A percentile compares a stretch with the other conserved stretches of the same genome.
phyloP scores from a whole-genome alignment of 2,888 invertebrate species.

The Clepsis dumicolana region DNA sequence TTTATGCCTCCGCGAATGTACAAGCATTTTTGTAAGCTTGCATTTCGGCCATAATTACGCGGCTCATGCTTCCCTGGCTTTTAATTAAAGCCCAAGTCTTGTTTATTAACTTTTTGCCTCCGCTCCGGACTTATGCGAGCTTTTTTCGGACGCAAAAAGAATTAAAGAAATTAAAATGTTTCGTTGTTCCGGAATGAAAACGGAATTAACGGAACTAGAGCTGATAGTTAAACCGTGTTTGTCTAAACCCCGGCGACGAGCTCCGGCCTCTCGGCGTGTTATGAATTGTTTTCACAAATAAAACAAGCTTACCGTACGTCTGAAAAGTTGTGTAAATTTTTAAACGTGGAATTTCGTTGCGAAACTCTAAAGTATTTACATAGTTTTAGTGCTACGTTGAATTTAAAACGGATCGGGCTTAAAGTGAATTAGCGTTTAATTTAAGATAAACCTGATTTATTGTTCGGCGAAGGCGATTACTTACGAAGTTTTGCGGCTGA shows the following conservation, averaged over 20 bases:
- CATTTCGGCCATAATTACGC: conserved; percentile 43
- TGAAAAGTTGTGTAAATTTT: conserved; percentile 35
- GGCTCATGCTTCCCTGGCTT: conserved; percentile 43
- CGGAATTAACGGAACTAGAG: conserved; percentile 42
- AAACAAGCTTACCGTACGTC: conserved; percentile 12
- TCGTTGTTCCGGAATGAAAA: conserved; percentile 48
- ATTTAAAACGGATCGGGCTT: conserved; percentile 38
- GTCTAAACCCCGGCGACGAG: conserved; percentile 21
- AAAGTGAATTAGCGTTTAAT: conserved; percentile 42
- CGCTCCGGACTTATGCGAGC: conserved; percentile 40
- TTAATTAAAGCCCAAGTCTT: conserved; percentile 44
- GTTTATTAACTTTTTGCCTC: conserved; percentile 43
- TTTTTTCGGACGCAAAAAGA: conserved; percentile 44
- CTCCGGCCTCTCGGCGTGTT: conserved; percentile 19
- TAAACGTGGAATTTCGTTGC: conserved; percentile 28
- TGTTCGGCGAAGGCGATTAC: conserved; percentile 30
- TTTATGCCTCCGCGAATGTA: conserved; percentile 30
- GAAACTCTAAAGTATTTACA: conserved; percentile 28
- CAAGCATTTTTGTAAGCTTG: conserved; percentile 43
- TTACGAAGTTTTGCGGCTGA: conserved; percentile 38
- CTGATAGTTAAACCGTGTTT: conserved; percentile 37
- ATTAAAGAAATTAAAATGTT: conserved; percentile 55
- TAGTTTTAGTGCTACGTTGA: conserved; percentile 28
- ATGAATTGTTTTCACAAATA: conserved; percentile 40
- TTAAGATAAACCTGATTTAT: conserved; percentile 43